These are phyloP conservation scores for Gopherus flavomarginatus DNA, from an alignment of 2,113 vertebrate genomes.

Conservation along the genomic window DNA sequence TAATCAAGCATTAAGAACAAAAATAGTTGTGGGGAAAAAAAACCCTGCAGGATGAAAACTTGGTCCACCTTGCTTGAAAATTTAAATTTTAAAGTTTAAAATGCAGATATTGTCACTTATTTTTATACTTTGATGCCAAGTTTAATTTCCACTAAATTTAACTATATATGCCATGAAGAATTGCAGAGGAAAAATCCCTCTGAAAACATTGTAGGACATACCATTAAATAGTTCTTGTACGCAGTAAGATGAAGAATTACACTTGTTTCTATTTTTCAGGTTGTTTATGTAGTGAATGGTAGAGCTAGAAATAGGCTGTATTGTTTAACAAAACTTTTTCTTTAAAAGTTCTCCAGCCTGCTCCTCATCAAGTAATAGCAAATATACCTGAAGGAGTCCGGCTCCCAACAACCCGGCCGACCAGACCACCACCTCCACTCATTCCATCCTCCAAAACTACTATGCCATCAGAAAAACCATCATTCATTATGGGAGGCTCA, in stretches of 20 bases:
- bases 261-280: background rate
- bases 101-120: background rate
- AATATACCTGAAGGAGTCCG: constrained; percentile 90
- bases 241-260: background rate
- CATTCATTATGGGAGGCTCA: constrained; percentile 97
- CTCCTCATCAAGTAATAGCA: constrained; percentile 92
- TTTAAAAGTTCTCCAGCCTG: constrained; percentile 90
- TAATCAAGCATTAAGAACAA: background rate
- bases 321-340: background rate
- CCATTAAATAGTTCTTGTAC: background rate
- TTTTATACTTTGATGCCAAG: background rate
- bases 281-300: background rate
- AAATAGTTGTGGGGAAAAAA: background rate
- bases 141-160: background rate
- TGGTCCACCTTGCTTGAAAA: background rate
- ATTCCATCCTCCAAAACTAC: constrained; percentile 98
- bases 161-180: background rate
- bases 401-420: constrained; percentile 90
- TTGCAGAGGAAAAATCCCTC: background rate
- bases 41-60: background rate
- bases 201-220: background rate
- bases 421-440: constrained; percentile 95
- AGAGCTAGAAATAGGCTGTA: background rate
- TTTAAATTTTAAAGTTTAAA: background rate
- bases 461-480: constrained; percentile 91